Evolutionary conservation across 2,113 vertebrate species (phyloP).

Genomic region (Mobula hypostoma): DNA sequence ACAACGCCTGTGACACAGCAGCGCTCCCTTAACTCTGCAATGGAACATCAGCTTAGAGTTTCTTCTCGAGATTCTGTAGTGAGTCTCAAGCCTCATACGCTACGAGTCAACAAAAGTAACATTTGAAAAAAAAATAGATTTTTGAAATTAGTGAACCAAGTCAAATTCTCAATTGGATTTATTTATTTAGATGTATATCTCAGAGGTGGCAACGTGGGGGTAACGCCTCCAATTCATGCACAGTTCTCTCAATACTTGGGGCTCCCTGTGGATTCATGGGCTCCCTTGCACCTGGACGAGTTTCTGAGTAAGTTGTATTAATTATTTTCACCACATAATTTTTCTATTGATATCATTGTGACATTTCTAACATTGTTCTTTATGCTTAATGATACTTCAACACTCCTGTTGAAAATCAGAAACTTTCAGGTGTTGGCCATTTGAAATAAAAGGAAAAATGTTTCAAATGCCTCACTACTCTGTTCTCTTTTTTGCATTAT

Average conservation of each 20-base stretch:
- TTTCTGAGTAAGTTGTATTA: constrained; percentile 65
- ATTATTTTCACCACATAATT: not conserved
- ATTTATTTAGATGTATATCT: constrained; percentile 61
- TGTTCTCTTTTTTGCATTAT: no score
- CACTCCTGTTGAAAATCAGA: not conserved
- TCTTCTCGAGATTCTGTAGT: not conserved
- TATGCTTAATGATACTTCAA: not conserved
- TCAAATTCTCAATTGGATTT: not conserved
- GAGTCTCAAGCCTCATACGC: not conserved
- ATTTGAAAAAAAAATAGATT: not conserved
- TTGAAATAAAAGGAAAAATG: no score
- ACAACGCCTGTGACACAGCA: not conserved
- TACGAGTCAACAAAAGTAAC: not conserved
- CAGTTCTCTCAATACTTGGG: constrained; percentile 68
- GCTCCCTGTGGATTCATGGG: constrained; percentile 75
- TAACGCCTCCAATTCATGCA: constrained; percentile 79
- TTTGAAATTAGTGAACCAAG: not conserved
- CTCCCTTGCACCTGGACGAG: constrained; percentile 61
- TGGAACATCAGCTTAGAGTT: no score
- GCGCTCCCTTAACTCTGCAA: not conserved
- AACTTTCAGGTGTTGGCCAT: no score
- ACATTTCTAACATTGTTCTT: not conserved
- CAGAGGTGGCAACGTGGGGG: constrained; percentile 81
- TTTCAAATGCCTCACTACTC: no score
- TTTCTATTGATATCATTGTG: no score